These are phyloP conservation scores for Molossus molossus DNA, from an alignment of 2,797 vertebrate species.

Conservation along the genomic window DNA sequence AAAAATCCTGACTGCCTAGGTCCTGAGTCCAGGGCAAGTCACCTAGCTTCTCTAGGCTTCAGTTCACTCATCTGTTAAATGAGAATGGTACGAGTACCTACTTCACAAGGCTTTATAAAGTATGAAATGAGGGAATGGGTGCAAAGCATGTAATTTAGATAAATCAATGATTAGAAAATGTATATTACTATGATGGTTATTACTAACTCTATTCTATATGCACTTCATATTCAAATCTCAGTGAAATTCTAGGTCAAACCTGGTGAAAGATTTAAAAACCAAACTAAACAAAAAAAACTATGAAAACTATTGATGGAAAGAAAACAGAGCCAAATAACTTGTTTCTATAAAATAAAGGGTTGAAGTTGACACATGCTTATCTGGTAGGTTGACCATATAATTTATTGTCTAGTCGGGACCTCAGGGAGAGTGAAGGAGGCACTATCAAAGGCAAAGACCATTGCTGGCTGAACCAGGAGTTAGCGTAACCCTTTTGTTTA, in stretches of 20 bases:
- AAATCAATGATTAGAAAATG: conserved; percentile 23
- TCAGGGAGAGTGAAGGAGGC: background rate
- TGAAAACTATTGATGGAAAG: background rate
- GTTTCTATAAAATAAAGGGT: conserved; percentile 49
- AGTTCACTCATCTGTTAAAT: background rate
- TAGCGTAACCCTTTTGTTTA: background rate
- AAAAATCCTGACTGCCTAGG: background rate
- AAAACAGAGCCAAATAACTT: conserved; percentile 25
- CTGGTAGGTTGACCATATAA: background rate
- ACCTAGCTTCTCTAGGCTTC: background rate
- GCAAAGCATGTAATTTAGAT: background rate
- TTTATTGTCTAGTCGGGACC: background rate
- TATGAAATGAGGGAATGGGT: background rate
- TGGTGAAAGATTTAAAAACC: background rate
- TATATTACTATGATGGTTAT: background rate
- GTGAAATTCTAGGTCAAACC: conserved; percentile 7
- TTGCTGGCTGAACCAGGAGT: background rate
- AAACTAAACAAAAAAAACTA: background rate
- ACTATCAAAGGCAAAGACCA: background rate
- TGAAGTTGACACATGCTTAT: background rate
- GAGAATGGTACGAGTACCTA: background rate
- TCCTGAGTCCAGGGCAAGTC: background rate
- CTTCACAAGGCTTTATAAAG: background rate
- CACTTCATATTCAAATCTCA: background rate
- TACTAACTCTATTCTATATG: background rate